Evolutionary conservation across 2,797 vertebrate species (phyloP).

Genomic region (Pachyuromys duprasi): DNA sequence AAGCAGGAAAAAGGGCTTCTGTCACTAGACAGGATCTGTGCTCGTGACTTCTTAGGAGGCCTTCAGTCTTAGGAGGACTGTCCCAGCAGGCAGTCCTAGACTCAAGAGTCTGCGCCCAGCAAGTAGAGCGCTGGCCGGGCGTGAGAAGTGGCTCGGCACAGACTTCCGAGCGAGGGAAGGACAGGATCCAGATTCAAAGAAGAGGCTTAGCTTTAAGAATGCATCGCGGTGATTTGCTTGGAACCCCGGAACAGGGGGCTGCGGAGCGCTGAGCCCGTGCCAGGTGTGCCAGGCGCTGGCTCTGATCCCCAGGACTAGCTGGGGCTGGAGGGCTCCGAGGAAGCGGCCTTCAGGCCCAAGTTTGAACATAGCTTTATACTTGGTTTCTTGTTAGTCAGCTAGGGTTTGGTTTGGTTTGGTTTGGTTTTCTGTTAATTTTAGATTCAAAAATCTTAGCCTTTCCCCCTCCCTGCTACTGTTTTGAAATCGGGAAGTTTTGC

Average conservation of each 20-base stretch:
- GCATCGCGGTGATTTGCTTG: background rate
- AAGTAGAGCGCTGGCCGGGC: fast-evolving
- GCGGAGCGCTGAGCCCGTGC: background rate
- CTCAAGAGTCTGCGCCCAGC: too few species aligned
- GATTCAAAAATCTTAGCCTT: conserved; percentile 63
- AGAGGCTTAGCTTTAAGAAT: background rate
- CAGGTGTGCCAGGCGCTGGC: background rate
- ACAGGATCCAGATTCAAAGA: background rate
- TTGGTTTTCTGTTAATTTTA: conserved; percentile 77
- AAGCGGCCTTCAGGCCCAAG: background rate
- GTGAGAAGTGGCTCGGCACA: fast-evolving
- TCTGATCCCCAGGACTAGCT: background rate
- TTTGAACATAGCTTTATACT: background rate
- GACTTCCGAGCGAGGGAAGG: background rate
- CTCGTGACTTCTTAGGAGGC: background rate
- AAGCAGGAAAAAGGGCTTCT: background rate
- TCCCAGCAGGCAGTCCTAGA: background rate
- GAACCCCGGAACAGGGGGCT: background rate
- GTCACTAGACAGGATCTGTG: background rate
- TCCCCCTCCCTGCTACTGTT: conserved; percentile 63
- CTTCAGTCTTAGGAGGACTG: too few species aligned
- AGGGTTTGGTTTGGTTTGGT: background rate
- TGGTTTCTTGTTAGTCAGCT: conserved; percentile 33
- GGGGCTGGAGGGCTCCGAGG: background rate
- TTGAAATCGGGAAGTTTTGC: conserved; percentile 52